Conservation (phyloP, 2,888 invertebrate genomes). For the Slavum lentiscoides region DNA sequence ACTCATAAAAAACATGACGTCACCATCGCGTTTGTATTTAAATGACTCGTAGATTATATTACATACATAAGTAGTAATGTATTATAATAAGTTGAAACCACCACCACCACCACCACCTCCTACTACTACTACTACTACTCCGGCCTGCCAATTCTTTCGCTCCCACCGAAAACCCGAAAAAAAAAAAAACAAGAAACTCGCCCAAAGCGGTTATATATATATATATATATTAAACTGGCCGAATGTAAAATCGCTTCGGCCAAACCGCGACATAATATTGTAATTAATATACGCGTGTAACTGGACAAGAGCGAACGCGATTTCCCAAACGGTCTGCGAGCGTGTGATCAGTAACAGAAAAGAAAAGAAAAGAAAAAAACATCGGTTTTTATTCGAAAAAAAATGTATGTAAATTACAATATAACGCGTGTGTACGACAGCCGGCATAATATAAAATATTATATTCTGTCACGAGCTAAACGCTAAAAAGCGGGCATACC, state of each 20-base stretch:
- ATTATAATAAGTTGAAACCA: constrained; percentile 3
- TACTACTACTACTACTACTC: too few species aligned
- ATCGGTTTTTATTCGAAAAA: background rate
- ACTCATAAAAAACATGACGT: constrained; percentile 26
- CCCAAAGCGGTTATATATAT: too few species aligned
- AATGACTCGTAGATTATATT: background rate
- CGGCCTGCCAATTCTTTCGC: too few species aligned
- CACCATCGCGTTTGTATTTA: constrained; percentile 2
- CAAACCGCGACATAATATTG: too few species aligned
- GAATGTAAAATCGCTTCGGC: background rate
- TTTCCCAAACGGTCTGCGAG: too few species aligned
- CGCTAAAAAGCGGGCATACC: too few species aligned
- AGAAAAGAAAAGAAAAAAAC: too few species aligned
- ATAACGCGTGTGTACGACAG: background rate
- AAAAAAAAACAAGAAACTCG: background rate
- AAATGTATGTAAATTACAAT: constrained; percentile 3
- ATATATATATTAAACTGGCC: background rate
- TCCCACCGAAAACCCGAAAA: background rate
- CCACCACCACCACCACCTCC: too few species aligned
- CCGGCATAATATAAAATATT: background rate
- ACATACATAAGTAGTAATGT: background rate
- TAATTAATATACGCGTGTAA: too few species aligned
- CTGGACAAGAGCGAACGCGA: too few species aligned
- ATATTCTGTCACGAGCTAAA: too few species aligned
- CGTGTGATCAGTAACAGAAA: too few species aligned